phyloP scores from a whole-genome alignment of 2,797 vertebrate species.

The Synanceia verrucosa region DNA sequence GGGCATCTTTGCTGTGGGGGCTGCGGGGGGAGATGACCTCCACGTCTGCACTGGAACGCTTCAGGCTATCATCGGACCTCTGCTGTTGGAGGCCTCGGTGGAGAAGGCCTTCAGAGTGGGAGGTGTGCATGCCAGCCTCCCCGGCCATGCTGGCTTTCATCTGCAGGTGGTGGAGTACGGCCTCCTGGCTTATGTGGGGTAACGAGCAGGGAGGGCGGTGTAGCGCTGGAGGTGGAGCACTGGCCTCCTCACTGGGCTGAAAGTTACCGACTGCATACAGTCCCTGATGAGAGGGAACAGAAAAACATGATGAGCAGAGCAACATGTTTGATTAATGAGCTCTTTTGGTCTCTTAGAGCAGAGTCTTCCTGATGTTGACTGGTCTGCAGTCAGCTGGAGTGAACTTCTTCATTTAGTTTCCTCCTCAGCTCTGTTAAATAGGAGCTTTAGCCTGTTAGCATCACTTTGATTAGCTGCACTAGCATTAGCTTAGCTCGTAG shows the following conservation, averaged over 20 bases:
- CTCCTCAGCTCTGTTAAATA: no score
- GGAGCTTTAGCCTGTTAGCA: no score
- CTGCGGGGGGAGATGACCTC: constrained; percentile 89
- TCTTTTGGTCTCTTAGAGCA: no score
- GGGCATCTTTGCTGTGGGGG: constrained; percentile 89
- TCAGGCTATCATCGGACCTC: constrained; percentile 82
- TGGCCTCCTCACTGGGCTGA: constrained; percentile 89
- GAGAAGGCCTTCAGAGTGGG: constrained; percentile 87
- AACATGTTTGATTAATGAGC: neutral
- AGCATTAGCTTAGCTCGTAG: no score
- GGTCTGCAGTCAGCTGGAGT: no score
- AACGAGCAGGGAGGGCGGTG: constrained; percentile 86
- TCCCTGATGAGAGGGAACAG: constrained; percentile 82
- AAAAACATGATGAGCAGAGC: neutral
- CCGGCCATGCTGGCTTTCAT: constrained; percentile 87
- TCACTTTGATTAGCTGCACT: no score
- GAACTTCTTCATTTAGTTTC: no score
- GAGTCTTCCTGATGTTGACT: no score
- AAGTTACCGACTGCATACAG: constrained; percentile 97
- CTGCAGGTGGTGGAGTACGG: constrained; percentile 86
- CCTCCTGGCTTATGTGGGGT: constrained; percentile 90
- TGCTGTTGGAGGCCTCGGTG: constrained; percentile 83
- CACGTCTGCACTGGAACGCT: constrained; percentile 87
- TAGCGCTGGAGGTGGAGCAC: constrained; percentile 71
- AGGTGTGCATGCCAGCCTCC: constrained; percentile 81